Conservation (phyloP, 2,888 invertebrate species). For the Drosophila macrospina region DNA sequence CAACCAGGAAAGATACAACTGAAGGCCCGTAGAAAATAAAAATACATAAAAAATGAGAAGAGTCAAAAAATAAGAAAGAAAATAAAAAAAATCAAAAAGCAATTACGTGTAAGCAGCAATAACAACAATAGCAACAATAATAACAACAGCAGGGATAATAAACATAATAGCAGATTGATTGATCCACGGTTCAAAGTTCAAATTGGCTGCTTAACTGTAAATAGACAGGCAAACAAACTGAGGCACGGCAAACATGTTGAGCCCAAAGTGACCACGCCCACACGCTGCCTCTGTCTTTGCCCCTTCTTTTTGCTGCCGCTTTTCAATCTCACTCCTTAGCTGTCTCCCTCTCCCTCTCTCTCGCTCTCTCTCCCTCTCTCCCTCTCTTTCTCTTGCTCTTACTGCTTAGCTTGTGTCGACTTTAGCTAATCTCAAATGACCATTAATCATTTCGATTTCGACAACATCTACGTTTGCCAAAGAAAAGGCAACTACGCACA, state of each 20-base stretch:
- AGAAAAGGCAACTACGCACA: constrained; percentile 23
- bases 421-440: constrained; percentile 78
- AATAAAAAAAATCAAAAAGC: constrained; percentile 78
- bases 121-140: constrained; percentile 46
- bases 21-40: constrained; percentile 32
- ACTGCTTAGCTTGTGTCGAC: constrained; percentile 42
- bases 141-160: constrained; percentile 43
- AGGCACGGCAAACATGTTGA: constrained; percentile 57
- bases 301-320: too few relatives aligned
- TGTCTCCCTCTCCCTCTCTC: too few relatives aligned
- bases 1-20: constrained; percentile 43
- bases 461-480: constrained; percentile 51
- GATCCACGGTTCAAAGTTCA: constrained; percentile 78
- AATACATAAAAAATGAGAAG: constrained; percentile 10
- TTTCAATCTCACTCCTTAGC: not conserved
- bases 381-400: not conserved
- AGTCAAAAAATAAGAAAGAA: not conserved
- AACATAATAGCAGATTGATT: constrained; percentile 81
- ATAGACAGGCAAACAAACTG: constrained; percentile 70
- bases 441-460: constrained; percentile 79
- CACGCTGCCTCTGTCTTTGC: not conserved
- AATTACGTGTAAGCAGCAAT: constrained; percentile 71
- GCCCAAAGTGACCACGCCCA: constrained; percentile 38
- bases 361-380: not conserved
- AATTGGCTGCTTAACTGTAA: constrained; percentile 81